phyloP scores from a whole-genome alignment of 2,888 invertebrate genomes.

The Pocota personata region DNA sequence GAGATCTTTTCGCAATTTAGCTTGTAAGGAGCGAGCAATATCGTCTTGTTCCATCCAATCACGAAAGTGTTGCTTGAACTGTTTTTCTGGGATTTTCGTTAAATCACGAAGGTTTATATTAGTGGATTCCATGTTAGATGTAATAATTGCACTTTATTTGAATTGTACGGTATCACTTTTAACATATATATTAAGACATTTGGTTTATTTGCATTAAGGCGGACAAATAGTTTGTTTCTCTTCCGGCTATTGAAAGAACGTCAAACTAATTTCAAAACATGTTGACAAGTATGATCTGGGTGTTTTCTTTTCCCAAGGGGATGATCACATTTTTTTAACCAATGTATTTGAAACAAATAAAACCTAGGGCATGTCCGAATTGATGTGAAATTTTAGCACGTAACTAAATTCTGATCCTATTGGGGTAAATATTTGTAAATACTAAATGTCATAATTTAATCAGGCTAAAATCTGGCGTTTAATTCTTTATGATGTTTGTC shows the following conservation, averaged over 20 bases:
- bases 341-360: no score
- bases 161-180: neutral
- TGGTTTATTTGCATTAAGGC: neutral
- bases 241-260: neutral
- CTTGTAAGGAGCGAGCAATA: slow-evolving; percentile 79
- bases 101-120: slow-evolving; percentile 78
- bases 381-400: no score
- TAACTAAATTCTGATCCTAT: no score
- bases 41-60: slow-evolving; percentile 81
- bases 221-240: neutral
- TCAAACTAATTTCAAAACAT: neutral
- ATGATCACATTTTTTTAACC: neutral
- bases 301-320: neutral
- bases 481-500: no score
- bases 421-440: no score
- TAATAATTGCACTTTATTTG: neutral
- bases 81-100: slow-evolving; percentile 79
- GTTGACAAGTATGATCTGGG: neutral
- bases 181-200: neutral
- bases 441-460: no score
- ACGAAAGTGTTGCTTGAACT: slow-evolving; percentile 80
- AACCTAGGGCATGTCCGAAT: no score
- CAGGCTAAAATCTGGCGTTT: no score
- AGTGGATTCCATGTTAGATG: slow-evolving; percentile 55
- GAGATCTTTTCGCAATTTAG: slow-evolving; percentile 80